Base-by-base conservation (phyloP, 2,888 invertebrate genomes). In the Polietes domitor region DNA sequence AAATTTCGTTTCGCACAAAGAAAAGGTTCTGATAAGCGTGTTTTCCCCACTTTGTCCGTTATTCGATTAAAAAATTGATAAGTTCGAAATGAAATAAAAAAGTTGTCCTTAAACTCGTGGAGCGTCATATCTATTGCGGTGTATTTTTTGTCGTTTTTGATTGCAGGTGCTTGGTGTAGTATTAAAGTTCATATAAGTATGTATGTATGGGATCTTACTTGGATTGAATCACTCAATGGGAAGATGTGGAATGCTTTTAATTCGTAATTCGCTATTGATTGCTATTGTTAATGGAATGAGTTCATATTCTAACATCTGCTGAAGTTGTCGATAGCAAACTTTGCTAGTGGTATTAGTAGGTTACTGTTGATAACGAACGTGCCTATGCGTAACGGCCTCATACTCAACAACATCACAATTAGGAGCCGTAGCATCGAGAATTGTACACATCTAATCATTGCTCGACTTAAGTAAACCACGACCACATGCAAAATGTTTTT, bases 281-380 rank as follows among this genome's bases (percentile, higher is more conserved):
- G 43, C 43, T 58, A 58, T 43, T 68, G 37, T 68, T 19, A 12
- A 17, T 12, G 43, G 17, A 63, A 75, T 75, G 63, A 75, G 47
- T 75, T 75, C 65, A 32, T 55, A n/a, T 55, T 68, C 17, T 53
- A 65, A 74, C 83, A 83, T 80, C 80, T 80, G 80, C 79, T 78
- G 5, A 24, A 47, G 63, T 71, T 77, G 63, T 71, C 73, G 76
- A 68, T 41, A 78, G 50, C 58, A 41, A 32, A 76, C 76, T 83
- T 83, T 76, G 75, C 73, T 79, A 70, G 80, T 83, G 80, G 83
- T 83, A 77, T 80, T 83, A 83, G 80, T 83, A 83, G 80, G 80
- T 77, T 77, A 80, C 61, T 74, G 47, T 15, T 83, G 83, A 83
- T 83, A 83, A 83, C 68, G 53, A 43, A 43, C 50, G 37, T 37